phyloP scores from a whole-genome alignment of 2,797 vertebrate genomes.

The Tamandua tetradactyla region DNA sequence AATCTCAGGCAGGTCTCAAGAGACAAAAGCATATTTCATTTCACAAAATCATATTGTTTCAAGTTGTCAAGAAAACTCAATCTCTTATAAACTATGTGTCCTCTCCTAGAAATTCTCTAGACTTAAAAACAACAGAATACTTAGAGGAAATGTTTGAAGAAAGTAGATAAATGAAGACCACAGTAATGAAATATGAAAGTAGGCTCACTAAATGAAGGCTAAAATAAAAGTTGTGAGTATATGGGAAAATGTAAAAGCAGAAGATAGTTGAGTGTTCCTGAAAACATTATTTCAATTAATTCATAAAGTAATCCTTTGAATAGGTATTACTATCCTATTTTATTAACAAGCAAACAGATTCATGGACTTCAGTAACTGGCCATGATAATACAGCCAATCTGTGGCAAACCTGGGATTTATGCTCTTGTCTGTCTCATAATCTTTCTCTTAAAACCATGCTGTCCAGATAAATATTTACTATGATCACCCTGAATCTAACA shows the following conservation, averaged over 20 bases:
- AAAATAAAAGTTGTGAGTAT: neutral
- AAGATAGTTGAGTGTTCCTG: neutral
- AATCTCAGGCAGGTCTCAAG: neutral
- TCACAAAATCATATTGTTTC: neutral
- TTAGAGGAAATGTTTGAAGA: slow-evolving; percentile 5
- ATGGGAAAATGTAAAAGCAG: neutral
- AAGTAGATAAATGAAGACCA: neutral
- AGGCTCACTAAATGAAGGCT: neutral
- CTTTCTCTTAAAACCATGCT: neutral
- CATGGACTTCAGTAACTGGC: neutral
- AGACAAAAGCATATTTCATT: neutral
- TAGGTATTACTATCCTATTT: neutral
- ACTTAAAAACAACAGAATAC: neutral
- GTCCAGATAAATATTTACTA: neutral
- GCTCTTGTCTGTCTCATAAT: neutral
- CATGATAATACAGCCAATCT: neutral
- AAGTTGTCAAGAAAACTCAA: neutral
- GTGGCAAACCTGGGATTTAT: neutral
- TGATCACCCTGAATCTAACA: neutral
- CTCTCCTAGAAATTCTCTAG: neutral
- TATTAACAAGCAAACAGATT: neutral
- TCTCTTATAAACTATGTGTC: neutral
- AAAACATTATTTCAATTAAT: neutral
- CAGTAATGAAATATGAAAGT: neutral
- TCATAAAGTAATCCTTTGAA: neutral